phyloP scores from a whole-genome alignment of 1,140 invertebrate genomes.

The Brachionus manjavacas region DNA sequence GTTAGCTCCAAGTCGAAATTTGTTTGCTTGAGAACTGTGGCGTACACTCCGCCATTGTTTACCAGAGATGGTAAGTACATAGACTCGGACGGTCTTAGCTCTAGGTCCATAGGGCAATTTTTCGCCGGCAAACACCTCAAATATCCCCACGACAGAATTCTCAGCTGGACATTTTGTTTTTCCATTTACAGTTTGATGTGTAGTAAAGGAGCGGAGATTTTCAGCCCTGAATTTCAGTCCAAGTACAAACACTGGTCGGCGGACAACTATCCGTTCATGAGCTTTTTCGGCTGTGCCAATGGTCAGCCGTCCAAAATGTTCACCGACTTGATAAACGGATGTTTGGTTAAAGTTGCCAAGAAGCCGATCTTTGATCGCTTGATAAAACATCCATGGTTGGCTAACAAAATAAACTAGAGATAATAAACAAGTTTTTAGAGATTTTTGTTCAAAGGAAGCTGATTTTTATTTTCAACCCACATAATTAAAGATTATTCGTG shows the following conservation, averaged over 20 bases:
- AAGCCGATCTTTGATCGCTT: conserved; percentile 30
- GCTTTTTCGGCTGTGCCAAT: not conserved
- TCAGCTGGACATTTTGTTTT: conserved; percentile 41
- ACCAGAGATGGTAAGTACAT: not conserved
- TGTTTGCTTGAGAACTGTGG: conserved; percentile 23
- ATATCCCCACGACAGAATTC: conserved; percentile 12
- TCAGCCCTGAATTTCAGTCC: not conserved
- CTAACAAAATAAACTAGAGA: not conserved
- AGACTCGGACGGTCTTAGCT: not conserved
- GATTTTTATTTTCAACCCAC: not conserved
- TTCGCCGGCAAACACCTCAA: not conserved
- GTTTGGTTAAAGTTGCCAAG: conserved; percentile 22
- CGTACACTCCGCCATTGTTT: conserved; percentile 36
- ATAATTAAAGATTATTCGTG: not conserved
- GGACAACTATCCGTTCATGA: conserved; percentile 26
- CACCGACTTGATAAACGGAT: conserved; percentile 18
- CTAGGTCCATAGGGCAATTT: not conserved
- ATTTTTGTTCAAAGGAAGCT: not conserved
- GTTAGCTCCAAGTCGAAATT: conserved; percentile 14
- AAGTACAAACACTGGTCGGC: not conserved
- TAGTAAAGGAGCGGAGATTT: not conserved
- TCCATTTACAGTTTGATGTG: conserved; percentile 35
- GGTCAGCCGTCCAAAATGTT: conserved; percentile 4
- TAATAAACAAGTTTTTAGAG: not conserved
- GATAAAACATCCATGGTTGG: conserved; percentile 38